A percentile compares a stretch with the other conserved stretches of the same genome.
phyloP scores from a whole-genome alignment of 1,140 invertebrate species.

The Druon quercuslanigerum region DNA sequence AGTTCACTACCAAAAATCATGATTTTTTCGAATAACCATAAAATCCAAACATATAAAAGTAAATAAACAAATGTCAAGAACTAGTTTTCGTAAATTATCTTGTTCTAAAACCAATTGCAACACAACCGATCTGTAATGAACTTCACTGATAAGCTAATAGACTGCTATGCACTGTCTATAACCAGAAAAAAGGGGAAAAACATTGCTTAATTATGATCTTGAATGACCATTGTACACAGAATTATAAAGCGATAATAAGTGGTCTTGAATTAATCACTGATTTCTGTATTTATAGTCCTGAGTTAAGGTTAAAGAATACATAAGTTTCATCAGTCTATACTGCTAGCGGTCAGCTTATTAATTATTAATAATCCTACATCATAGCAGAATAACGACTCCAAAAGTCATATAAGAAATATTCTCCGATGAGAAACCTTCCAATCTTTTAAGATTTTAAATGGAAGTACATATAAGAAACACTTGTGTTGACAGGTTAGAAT shows the following conservation, averaged over 20 bases:
- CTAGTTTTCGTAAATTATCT: background rate
- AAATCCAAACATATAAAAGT: background rate
- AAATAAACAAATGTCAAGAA: constrained; percentile 9
- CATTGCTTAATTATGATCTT: background rate
- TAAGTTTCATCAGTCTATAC: background rate
- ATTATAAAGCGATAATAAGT: background rate
- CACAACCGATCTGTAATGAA: background rate
- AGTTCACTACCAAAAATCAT: too few species aligned
- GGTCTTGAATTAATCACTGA: constrained; percentile 4
- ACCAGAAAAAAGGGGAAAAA: background rate
- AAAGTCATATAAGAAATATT: too few species aligned
- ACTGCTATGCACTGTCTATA: background rate
- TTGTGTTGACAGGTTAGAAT: too few species aligned
- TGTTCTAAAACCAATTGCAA: background rate
- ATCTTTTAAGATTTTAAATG: too few species aligned
- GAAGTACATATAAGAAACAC: too few species aligned
- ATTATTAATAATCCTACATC: too few species aligned
- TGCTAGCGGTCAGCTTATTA: too few species aligned
- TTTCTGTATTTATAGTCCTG: constrained; percentile 5
- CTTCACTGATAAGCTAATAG: constrained; percentile 16
- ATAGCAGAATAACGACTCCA: too few species aligned
- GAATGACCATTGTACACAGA: background rate
- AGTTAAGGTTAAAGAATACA: constrained; percentile 11
- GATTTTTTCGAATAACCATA: too few species aligned
- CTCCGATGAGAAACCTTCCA: too few species aligned